Conservation (phyloP, 2,888 invertebrate genomes). For the Tricholauxania praeusta region DNA sequence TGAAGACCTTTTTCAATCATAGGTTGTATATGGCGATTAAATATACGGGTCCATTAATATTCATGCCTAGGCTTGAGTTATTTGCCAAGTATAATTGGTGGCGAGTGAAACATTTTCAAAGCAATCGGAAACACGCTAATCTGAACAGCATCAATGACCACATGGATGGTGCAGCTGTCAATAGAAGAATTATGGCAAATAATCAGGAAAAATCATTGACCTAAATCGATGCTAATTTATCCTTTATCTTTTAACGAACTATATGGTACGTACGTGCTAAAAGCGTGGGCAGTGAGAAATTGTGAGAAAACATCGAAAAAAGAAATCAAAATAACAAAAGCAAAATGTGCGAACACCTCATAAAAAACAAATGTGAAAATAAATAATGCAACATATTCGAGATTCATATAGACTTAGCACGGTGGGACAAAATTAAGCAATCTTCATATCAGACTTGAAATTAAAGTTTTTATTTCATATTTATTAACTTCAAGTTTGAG, state of each 20-base stretch:
- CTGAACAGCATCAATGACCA: not conserved
- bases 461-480: too few species aligned
- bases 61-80: constrained; percentile 15
- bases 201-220: constrained; percentile 44
- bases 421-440: not conserved
- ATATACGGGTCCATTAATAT: constrained; percentile 12
- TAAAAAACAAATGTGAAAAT: constrained; percentile 24
- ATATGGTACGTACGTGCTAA: constrained; percentile 20
- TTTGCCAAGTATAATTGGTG: constrained; percentile 23
- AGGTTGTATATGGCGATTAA: too few species aligned
- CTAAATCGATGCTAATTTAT: constrained; percentile 44
- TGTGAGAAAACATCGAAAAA: too few species aligned
- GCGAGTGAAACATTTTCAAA: not conserved
- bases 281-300: not conserved
- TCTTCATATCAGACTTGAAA: too few species aligned
- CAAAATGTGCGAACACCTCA: constrained; percentile 33
- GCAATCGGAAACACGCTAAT: constrained; percentile 2
- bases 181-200: constrained; percentile 40
- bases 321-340: constrained; percentile 10
- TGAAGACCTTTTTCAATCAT: too few species aligned
- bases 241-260: constrained; percentile 13
- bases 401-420: not conserved
- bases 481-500: too few species aligned
- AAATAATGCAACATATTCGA: constrained; percentile 12
- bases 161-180: constrained; percentile 24